phyloP scores from a whole-genome alignment of 2,888 invertebrate species.

The Serrognathus titanus region DNA sequence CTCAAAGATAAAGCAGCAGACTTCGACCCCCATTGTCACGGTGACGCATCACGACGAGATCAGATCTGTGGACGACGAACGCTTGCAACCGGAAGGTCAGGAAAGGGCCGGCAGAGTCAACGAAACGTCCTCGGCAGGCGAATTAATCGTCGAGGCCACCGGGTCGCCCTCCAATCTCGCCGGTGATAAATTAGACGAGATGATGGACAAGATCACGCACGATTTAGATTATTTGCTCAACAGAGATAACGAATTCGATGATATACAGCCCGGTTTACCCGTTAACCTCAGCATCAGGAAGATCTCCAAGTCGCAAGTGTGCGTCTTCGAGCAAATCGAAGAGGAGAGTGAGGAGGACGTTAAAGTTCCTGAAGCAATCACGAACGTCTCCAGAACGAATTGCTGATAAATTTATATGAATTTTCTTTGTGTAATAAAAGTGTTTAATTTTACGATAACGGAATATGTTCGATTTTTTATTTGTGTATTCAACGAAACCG shows the following conservation, averaged over 20 bases:
- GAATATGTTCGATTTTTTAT: too few relatives aligned
- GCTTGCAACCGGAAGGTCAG: constrained; percentile 43
- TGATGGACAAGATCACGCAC: constrained; percentile 76
- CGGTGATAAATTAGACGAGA: constrained; percentile 55
- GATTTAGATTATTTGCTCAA: constrained; percentile 80
- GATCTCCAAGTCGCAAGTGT: constrained; percentile 35
- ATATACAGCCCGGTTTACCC: constrained; percentile 12
- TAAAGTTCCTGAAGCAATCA: constrained; percentile 28
- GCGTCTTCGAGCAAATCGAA: constrained; percentile 38
- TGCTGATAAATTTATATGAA: constrained; percentile 17
- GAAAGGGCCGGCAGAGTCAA: constrained; percentile 27
- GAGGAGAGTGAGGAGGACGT: constrained; percentile 34
- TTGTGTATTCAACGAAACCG: too few relatives aligned
- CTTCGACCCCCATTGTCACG: constrained; percentile 18
- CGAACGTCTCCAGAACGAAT: constrained; percentile 26
- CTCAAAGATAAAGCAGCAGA: constrained; percentile 5
- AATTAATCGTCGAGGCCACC: constrained; percentile 41
- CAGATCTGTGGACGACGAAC: constrained; percentile 22
- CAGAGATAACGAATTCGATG: constrained; percentile 44
- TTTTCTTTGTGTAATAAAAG: neutral
- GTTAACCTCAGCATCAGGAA: constrained; percentile 27
- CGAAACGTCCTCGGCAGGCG: neutral
- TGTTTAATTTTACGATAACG: too few relatives aligned
- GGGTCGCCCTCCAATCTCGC: constrained; percentile 32
- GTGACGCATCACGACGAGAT: constrained; percentile 18